These are phyloP conservation scores for Polypterus senegalus DNA, from an alignment of 2,113 vertebrate species.

Conservation along the genomic window DNA sequence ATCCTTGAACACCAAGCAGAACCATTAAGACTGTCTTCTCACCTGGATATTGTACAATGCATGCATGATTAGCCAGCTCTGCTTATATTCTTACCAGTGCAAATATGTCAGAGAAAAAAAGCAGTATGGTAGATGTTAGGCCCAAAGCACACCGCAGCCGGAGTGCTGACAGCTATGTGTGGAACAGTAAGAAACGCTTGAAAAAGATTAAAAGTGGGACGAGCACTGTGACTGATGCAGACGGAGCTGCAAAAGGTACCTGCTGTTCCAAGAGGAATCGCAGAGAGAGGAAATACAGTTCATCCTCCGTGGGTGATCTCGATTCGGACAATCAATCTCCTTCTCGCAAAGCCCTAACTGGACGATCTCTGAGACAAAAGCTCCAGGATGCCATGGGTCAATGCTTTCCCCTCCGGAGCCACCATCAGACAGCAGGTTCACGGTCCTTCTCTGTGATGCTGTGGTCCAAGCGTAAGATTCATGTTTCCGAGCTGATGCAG, in stretches of 20 bases:
- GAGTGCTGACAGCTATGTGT: conserved; percentile 83
- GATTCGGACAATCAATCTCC: conserved; percentile 57
- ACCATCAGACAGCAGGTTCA: conserved; percentile 40
- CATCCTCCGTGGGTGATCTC: conserved; percentile 50
- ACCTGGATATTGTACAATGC: too few relatives aligned
- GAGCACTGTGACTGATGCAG: conserved; percentile 18
- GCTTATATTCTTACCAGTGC: too few relatives aligned
- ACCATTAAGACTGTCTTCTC: too few relatives aligned
- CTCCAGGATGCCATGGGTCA: conserved; percentile 89
- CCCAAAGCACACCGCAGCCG: conserved; percentile 80
- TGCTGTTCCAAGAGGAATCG: conserved; percentile 39
- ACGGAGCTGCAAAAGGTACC: conserved; percentile 36
- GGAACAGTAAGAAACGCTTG: conserved; percentile 82
- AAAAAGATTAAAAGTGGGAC: conserved; percentile 55
- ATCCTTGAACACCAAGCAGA: too few relatives aligned
- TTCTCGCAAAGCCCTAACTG: conserved; percentile 64
- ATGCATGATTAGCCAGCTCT: too few relatives aligned
- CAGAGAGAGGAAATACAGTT: conserved; percentile 78
- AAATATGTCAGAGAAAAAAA: conserved; percentile 53
- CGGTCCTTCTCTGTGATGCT: conserved; percentile 52
- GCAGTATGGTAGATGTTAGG: conserved; percentile 59
- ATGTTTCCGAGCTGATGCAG: conserved; percentile 86
- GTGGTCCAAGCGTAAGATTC: conserved; percentile 85
- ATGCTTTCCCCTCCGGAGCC: conserved; percentile 80
- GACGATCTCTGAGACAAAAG: conserved; percentile 82